Base-by-base conservation (phyloP, 2,888 invertebrate genomes). In the Noctua janthe region DNA sequence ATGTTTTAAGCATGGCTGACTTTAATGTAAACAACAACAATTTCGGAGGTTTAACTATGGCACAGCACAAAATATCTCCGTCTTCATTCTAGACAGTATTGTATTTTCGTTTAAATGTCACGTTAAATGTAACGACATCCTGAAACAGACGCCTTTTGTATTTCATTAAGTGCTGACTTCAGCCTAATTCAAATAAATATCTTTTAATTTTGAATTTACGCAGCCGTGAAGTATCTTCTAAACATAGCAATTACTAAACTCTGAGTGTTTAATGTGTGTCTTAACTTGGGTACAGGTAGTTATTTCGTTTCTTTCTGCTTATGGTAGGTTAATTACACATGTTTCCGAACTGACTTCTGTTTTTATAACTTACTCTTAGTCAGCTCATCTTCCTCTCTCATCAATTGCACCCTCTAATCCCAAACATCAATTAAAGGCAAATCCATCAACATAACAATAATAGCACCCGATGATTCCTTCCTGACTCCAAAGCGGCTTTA, bases 401-500 rank as follows among this genome's bases (percentile, higher is more conserved):
- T 35, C 4, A 64, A 20, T 8, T 4, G 35, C 35, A 64, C 20
- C 35, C 10, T 39, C 23, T 23, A 70, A 67, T 20, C 39, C 70
- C 5, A 17, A 54, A 23, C 51, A 56, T 49, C 84, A 87, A 87
- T 77, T 67, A 72, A 43, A 74, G 23, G 15, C 13, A 79, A 87
- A 74, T 64, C 64, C 70, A 0, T 74, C 62, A 76, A 62, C 62
- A 69, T 51, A 71, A 54, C 62, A 74, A 59, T 76, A 83, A 83
- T 74, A 59, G 77, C 64, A 70, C 23, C 69, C 56, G 20, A 83
- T 81, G 81, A 82, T 80, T 74, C 73, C 76, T 23, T 29, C 54
- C 39, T 11, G 35, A 73, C 82, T 59, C 59, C 59, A 76, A 81
- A 88, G 78, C 69, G 88, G 85, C 80, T 88, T 86, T 78, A 43